Conservation (phyloP, 2,797 vertebrate species). For the Phoebastria nigripes region DNA sequence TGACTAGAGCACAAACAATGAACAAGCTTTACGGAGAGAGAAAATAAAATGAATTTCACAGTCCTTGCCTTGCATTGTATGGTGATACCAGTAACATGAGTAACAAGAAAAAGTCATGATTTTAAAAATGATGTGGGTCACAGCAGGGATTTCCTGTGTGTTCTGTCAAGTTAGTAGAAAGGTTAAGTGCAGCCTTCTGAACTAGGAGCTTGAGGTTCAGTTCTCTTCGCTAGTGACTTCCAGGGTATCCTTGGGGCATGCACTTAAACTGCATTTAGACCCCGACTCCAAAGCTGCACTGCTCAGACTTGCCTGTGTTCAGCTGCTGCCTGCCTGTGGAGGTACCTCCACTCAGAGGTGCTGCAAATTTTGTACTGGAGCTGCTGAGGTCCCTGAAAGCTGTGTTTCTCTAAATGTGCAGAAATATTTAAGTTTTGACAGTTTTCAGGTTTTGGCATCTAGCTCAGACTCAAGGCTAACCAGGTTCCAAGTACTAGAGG, state of each 20-base stretch:
- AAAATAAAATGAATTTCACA: background rate
- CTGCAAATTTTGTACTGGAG: background rate
- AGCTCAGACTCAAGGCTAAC: background rate
- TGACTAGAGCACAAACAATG: background rate
- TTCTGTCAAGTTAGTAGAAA: background rate
- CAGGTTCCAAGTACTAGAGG: background rate
- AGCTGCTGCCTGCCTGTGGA: background rate
- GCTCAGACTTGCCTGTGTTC: background rate
- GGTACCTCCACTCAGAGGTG: background rate
- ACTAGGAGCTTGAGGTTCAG: background rate
- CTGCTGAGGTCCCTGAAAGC: background rate
- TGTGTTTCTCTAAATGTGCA: background rate
- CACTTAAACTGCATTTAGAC: background rate
- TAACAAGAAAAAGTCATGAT: background rate
- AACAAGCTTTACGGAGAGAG: background rate
- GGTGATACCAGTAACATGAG: background rate
- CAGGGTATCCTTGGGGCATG: background rate
- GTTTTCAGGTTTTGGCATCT: background rate
- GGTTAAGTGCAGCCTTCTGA: background rate
- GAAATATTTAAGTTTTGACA: background rate
- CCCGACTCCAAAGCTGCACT: background rate
- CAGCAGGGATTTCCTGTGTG: background rate
- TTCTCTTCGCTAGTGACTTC: background rate
- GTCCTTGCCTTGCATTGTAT: background rate
- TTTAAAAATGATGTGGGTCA: background rate